phyloP scores from a whole-genome alignment of 2,797 vertebrate genomes.

The Neolamprologus multifasciatus region DNA sequence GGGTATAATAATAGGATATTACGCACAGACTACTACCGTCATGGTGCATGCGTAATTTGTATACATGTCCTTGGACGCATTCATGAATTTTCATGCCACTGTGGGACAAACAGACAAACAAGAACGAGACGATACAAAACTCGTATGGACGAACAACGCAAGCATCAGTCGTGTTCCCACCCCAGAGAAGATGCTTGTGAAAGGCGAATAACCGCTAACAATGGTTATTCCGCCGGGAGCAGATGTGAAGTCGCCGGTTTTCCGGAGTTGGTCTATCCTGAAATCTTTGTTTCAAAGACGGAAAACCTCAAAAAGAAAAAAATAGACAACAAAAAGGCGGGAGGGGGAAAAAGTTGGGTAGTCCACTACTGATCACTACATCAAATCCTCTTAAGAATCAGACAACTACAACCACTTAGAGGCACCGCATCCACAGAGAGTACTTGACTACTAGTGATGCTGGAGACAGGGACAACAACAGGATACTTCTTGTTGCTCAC shows the following conservation, averaged over 20 bases:
- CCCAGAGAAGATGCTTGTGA: conserved; percentile 65
- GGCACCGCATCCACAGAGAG: conserved; percentile 46
- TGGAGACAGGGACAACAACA: conserved; percentile 54
- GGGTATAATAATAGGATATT: conserved; percentile 46
- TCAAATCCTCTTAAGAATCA: conserved; percentile 29
- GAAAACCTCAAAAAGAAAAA: conserved; percentile 43
- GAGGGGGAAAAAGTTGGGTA: conserved; percentile 46
- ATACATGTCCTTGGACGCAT: conserved; percentile 60
- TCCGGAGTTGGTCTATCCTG: conserved; percentile 64
- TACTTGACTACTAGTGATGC: conserved; percentile 47
- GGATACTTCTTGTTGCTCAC: conserved; percentile 75
- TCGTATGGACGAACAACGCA: conserved; percentile 46
- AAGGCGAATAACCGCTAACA: conserved; percentile 62
- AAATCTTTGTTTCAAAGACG: conserved; percentile 56
- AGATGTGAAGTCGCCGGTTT: conserved; percentile 55
- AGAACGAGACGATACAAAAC: conserved; percentile 50
- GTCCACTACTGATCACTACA: conserved; percentile 48
- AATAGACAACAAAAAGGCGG: conserved; percentile 28
- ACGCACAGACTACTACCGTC: conserved; percentile 60
- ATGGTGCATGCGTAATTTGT: conserved; percentile 68
- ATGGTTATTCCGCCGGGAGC: conserved; percentile 62
- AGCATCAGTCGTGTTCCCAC: conserved; percentile 69
- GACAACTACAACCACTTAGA: conserved; percentile 29
- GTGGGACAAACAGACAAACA: conserved; percentile 55
- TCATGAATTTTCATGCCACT: conserved; percentile 58